Conservation (phyloP, 2,888 invertebrate species). For the Apantesis nais region DNA sequence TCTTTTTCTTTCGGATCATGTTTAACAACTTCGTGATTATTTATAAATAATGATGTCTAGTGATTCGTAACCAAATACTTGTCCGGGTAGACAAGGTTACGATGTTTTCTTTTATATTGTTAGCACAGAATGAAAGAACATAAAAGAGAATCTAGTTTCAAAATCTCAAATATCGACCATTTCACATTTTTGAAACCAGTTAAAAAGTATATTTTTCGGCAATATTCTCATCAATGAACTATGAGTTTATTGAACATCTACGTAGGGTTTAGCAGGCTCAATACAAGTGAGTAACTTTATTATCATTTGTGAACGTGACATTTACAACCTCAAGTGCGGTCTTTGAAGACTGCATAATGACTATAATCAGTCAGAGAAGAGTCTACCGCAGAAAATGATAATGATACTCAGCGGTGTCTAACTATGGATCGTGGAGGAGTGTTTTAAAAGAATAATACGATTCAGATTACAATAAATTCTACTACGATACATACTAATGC, state of each 20-base stretch:
- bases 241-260: not conserved
- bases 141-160: not conserved
- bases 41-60: constrained; percentile 16
- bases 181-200: not conserved
- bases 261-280: not conserved
- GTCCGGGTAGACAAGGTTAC: constrained; percentile 11
- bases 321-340: not conserved
- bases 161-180: not conserved
- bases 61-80: constrained; percentile 2
- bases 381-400: not conserved
- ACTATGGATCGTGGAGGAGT: not conserved
- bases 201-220: not conserved
- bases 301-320: not conserved
- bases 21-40: constrained; percentile 15
- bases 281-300: not conserved
- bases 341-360: not conserved
- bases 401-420: not conserved
- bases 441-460: not conserved
- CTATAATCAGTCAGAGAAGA: not conserved
- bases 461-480: not conserved
- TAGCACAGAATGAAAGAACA: not conserved
- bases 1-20: constrained; percentile 18
- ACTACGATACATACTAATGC: too few relatives aligned
- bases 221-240: not conserved
- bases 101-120: not conserved